phyloP scores from a whole-genome alignment of 2,113 vertebrate species.

The Cryptotis parvus region DNA sequence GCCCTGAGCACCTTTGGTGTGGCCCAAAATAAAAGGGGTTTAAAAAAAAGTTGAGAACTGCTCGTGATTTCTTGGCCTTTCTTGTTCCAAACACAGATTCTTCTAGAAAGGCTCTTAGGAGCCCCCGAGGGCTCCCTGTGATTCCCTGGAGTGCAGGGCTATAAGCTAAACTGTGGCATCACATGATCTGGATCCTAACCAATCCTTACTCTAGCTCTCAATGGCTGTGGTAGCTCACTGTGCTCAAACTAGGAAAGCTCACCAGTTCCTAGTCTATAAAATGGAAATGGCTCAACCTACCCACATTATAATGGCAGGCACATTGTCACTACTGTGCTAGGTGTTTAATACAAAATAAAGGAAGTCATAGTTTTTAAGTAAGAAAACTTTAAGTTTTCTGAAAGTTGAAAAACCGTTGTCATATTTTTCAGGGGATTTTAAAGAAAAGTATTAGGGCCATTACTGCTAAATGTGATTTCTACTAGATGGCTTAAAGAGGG shows the following conservation, averaged over 20 bases:
- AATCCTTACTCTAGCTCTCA: neutral
- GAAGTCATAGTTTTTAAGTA: conserved; percentile 5
- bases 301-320: too few relatives aligned
- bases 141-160: neutral
- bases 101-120: neutral
- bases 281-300: neutral
- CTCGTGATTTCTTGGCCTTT: too few relatives aligned
- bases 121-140: neutral
- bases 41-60: neutral
- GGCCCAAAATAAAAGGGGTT: too few relatives aligned
- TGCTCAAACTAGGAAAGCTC: neutral
- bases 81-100: neutral
- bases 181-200: neutral
- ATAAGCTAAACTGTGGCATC: neutral
- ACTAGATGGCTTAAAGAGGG: neutral
- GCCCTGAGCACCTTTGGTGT: neutral
- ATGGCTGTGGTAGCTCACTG: neutral
- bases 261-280: conserved; percentile 9
- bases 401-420: neutral
- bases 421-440: neutral
- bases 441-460: neutral
- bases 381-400: conserved; percentile 38
- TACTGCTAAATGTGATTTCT: neutral
- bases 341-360: neutral
- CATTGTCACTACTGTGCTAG: too few relatives aligned